Conservation (phyloP, 2,113 vertebrate species). For the Hylia prasina region DNA sequence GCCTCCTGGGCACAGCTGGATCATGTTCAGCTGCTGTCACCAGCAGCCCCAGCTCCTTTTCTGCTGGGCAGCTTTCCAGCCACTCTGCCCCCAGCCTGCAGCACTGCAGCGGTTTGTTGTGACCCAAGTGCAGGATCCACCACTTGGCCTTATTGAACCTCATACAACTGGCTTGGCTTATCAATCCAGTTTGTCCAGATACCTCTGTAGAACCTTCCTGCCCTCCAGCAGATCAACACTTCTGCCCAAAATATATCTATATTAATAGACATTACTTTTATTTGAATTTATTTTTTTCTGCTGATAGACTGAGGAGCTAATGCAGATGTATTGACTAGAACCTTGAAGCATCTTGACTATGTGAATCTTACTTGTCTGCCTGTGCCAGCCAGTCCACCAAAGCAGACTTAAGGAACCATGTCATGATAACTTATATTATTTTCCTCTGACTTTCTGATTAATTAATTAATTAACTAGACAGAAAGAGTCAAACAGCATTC, state of each 20-base stretch:
- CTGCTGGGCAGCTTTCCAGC: neutral
- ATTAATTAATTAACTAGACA: neutral
- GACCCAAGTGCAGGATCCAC: neutral
- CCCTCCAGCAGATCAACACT: neutral
- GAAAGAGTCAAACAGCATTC: neutral
- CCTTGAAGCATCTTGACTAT: neutral
- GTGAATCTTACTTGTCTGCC: neutral
- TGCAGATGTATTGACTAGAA: neutral
- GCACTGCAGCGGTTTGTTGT: rapidly evolving
- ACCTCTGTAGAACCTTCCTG: neutral
- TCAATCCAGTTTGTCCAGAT: neutral
- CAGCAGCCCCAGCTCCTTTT: neutral
- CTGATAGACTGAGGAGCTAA: neutral
- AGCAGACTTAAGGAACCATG: neutral
- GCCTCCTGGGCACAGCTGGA: neutral
- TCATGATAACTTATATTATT: neutral
- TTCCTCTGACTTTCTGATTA: neutral
- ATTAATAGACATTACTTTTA: neutral
- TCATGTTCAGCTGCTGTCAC: rapidly evolving
- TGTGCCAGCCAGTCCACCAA: neutral
- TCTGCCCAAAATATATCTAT: neutral
- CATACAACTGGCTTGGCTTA: neutral
- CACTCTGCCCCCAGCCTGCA: no score
- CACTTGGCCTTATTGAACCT: neutral
- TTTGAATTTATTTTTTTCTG: neutral